A percentile compares a stretch with the other conserved stretches of the same genome.
Conservation (phyloP, 1,140 invertebrate genomes). For the Portunus trituberculatus region DNA sequence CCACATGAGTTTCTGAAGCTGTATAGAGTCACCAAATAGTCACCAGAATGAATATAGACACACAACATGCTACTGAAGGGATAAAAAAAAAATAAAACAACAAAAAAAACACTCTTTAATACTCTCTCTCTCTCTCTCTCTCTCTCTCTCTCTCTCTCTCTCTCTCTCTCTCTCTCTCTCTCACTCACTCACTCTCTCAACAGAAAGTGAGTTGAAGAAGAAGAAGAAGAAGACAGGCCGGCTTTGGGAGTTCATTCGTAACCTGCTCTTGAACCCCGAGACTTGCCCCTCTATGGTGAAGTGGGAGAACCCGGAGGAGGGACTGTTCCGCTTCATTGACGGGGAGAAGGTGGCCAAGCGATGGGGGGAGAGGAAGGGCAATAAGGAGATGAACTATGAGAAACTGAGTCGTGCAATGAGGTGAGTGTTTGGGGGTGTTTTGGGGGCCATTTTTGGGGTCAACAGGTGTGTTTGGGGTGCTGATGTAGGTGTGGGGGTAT, state of each 20-base stretch:
- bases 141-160: no score
- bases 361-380: slow-evolving; percentile 80
- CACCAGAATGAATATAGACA: no score
- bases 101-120: no score
- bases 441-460: no score
- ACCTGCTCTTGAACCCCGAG: slow-evolving; percentile 56
- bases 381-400: slow-evolving; percentile 96
- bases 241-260: slow-evolving; percentile 72
- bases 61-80: no score
- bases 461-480: no score
- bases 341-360: slow-evolving; percentile 69
- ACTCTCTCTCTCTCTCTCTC: no score
- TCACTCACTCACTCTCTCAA: not conserved
- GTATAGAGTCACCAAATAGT: no score
- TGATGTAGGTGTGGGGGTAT: no score
- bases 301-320: slow-evolving; percentile 70
- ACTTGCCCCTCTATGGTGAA: slow-evolving; percentile 63
- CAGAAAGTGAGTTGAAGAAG: slow-evolving; percentile 70
- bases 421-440: slow-evolving; percentile 79
- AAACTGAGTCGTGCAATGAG: slow-evolving; percentile 96
- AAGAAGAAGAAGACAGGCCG: slow-evolving; percentile 71
- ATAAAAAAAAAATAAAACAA: no score
- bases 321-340: slow-evolving; percentile 72
- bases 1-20: no score
- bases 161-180: no score